A percentile compares a stretch with the other conserved stretches of the same genome.
These are phyloP conservation scores for Heliconius sara DNA, from an alignment of 2,888 invertebrate genomes.

Conservation along the genomic window DNA sequence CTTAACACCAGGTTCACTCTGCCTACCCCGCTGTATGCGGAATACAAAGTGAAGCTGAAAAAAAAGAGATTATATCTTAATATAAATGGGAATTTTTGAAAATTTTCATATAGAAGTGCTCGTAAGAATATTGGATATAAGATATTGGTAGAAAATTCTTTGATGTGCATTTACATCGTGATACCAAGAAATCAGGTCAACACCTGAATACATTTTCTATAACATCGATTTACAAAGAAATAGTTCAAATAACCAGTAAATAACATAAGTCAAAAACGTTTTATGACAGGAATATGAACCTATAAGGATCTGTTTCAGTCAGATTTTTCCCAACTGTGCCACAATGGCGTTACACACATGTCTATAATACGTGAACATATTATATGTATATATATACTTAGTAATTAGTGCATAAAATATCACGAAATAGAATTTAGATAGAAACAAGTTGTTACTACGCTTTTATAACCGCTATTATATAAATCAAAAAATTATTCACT, in stretches of 20 bases:
- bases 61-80: background rate
- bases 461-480: background rate
- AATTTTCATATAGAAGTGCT: slow-evolving; percentile 4
- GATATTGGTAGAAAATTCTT: slow-evolving; percentile 33
- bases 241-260: background rate
- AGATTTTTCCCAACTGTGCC: background rate
- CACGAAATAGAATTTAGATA: no score
- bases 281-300: background rate
- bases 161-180: slow-evolving; percentile 28
- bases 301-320: background rate
- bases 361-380: no score
- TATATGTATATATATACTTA: no score
- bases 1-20: no score
- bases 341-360: no score
- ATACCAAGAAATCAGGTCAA: slow-evolving; percentile 36
- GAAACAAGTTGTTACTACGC: background rate
- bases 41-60: no score
- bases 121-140: slow-evolving; percentile 32
- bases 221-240: background rate
- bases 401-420: no score
- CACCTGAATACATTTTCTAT: slow-evolving; percentile 9
- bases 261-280: background rate
- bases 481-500: slow-evolving; percentile 21
- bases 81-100: slow-evolving; percentile 18
- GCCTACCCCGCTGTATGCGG: no score